A percentile compares a stretch with the other conserved stretches of the same genome.
Conservation (phyloP, 53 echinoderm and acorn worm species). For the Luidia sarsii region DNA sequence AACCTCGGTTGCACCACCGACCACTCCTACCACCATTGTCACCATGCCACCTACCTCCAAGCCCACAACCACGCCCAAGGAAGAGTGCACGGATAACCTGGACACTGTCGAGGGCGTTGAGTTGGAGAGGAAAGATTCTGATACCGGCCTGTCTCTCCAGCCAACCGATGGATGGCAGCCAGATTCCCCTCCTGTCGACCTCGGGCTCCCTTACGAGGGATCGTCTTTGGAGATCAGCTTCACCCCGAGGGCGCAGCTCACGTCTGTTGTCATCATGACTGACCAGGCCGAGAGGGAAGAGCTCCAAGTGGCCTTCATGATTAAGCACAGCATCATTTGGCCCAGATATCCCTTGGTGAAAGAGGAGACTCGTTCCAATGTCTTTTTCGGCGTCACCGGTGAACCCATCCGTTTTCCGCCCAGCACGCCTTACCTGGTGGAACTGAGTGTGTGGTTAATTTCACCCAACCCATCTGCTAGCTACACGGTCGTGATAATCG, state of each 20-base stretch:
- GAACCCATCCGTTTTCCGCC: no score
- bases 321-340: no score
- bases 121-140: background rate
- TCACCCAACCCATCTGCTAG: no score
- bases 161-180: background rate
- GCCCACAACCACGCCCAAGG: background rate
- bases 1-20: background rate
- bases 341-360: no score
- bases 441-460: no score
- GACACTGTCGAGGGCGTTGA: background rate
- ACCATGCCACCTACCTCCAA: background rate
- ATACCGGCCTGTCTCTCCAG: background rate
- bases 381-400: no score
- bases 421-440: no score
- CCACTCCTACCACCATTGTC: background rate
- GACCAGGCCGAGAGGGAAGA: background rate
- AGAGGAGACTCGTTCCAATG: no score
- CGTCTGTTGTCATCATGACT: background rate
- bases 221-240: background rate
- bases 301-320: background rate
- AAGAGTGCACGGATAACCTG: background rate
- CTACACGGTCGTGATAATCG: no score
- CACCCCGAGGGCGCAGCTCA: background rate
- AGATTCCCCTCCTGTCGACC: background rate
- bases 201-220: background rate